Evolutionary conservation across 2,113 vertebrate genomes (phyloP).

Genomic region (Eublepharis macularius): DNA sequence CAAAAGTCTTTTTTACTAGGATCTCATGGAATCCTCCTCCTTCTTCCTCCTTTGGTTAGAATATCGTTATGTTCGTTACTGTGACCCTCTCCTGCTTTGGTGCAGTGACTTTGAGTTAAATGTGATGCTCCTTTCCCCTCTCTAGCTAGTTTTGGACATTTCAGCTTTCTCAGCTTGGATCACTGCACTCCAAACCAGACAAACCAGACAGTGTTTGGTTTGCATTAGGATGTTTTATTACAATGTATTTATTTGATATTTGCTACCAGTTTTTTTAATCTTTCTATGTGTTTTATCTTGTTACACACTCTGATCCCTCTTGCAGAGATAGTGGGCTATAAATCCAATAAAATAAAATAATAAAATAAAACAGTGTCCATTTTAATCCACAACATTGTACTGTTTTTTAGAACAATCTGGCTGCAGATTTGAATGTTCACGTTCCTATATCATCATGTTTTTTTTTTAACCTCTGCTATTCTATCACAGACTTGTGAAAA

Average conservation of each 20-base stretch:
- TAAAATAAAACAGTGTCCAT: too few relatives aligned
- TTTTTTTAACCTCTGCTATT: not conserved
- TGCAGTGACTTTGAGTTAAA: not conserved
- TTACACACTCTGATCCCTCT: too few relatives aligned
- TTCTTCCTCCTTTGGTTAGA: not conserved
- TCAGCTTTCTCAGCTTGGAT: not conserved
- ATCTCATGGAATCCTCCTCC: not conserved
- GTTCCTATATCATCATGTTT: not conserved
- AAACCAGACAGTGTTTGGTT: too few relatives aligned
- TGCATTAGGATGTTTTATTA: too few relatives aligned
- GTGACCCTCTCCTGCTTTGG: not conserved
- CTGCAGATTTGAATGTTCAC: not conserved
- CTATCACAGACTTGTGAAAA: not conserved
- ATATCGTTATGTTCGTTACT: too few relatives aligned
- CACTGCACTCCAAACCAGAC: conserved; percentile 3
- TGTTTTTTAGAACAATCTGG: not conserved
- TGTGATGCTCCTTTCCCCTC: conserved; percentile 16
- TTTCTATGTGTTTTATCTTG: too few relatives aligned
- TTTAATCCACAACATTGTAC: not conserved
- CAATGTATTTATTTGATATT: too few relatives aligned
- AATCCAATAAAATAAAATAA: too few relatives aligned
- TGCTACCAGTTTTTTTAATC: too few relatives aligned
- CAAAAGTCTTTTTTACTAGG: not conserved
- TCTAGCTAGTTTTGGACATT: not conserved
- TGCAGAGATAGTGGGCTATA: too few relatives aligned